Evolutionary conservation across 1,140 invertebrate genomes (phyloP).

Genomic region (Platorchestia sp.): DNA sequence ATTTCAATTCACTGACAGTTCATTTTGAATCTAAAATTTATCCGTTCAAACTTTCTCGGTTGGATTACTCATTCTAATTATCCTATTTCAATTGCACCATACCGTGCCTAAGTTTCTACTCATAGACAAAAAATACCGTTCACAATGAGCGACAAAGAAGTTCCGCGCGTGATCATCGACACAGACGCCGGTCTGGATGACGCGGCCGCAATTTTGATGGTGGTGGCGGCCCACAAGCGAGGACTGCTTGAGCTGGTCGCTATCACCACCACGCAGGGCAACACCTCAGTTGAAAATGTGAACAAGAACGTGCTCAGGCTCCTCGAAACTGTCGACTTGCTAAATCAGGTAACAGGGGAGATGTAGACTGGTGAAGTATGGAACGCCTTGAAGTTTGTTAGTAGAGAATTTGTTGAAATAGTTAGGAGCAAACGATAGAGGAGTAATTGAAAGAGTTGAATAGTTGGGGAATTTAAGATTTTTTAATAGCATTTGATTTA

Average conservation of each 20-base stretch:
- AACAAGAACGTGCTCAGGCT: constrained; percentile 77
- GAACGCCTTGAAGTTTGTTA: neutral
- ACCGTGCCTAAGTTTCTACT: neutral
- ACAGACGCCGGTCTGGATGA: constrained; percentile 79
- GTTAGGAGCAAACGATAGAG: too few relatives aligned
- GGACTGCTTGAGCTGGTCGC: constrained; percentile 74
- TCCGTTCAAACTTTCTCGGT: neutral
- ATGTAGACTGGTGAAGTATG: neutral
- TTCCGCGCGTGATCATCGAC: constrained; percentile 73
- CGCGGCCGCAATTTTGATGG: constrained; percentile 76
- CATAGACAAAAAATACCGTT: neutral
- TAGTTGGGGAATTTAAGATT: too few relatives aligned
- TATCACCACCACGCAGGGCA: constrained; percentile 78
- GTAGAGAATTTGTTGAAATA: too few relatives aligned
- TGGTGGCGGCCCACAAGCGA: constrained; percentile 74
- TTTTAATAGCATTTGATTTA: too few relatives aligned
- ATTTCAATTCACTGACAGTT: neutral
- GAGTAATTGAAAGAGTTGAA: too few relatives aligned
- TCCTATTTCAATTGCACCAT: neutral
- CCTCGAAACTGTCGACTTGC: constrained; percentile 72
- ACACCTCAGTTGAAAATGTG: constrained; percentile 76
- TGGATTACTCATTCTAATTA: neutral
- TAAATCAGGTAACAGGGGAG: constrained; percentile 68
- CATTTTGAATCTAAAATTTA: neutral
- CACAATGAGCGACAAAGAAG: constrained; percentile 59